These are phyloP conservation scores for Alectura lathami DNA, from an alignment of 2,113 vertebrate genomes.

Conservation along the genomic window DNA sequence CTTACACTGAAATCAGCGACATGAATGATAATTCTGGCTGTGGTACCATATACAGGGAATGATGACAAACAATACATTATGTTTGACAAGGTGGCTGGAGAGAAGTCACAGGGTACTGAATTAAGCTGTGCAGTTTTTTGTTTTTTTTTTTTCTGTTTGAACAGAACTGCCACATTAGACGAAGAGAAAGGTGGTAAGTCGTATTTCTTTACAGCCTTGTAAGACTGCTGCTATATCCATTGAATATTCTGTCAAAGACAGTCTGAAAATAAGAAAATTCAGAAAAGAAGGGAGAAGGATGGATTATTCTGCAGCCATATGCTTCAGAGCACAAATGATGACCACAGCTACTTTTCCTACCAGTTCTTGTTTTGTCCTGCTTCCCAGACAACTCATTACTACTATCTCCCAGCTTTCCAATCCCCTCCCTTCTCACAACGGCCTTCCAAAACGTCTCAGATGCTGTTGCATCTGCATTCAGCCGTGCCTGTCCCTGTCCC, in stretches of 20 bases:
- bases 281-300: not conserved
- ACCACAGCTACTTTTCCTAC: not conserved
- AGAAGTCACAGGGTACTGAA: not conserved
- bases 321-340: not conserved
- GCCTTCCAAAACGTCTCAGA: not conserved
- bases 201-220: not conserved
- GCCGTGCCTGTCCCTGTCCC: not conserved
- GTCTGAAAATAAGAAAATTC: not conserved
- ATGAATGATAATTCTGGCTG: not conserved
- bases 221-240: not conserved
- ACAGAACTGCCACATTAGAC: not conserved
- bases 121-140: not conserved
- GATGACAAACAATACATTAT: not conserved
- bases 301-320: not conserved
- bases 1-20: not conserved
- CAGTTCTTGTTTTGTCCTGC: not conserved
- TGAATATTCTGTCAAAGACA: not conserved
- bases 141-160: not conserved
- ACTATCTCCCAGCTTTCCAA: not conserved
- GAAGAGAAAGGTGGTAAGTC: not conserved
- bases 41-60: not conserved
- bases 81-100: not conserved
- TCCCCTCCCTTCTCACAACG: not conserved
- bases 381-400: not conserved
- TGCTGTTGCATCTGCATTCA: not conserved